Percentiles rank a stretch among this genome's conserved stretches.
Evolutionary conservation across 1,140 invertebrate species (phyloP).

Genomic region (Magallana angulata): DNA sequence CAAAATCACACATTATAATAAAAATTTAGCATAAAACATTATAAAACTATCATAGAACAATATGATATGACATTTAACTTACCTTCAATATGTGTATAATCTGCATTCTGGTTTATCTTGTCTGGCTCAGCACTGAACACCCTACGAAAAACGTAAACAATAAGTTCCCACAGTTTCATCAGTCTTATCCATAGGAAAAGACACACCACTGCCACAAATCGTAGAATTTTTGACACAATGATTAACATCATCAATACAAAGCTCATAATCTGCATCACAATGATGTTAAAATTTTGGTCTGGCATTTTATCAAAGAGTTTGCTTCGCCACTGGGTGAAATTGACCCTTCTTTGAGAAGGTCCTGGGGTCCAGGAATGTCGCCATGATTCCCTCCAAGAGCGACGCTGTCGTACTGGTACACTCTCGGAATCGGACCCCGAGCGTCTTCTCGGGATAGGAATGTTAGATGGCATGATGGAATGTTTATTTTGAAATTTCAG

Average conservation of each 20-base stretch:
- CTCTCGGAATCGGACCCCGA: neutral
- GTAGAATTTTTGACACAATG: conserved; percentile 53
- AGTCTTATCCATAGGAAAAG: conserved; percentile 60
- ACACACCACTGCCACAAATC: conserved; percentile 56
- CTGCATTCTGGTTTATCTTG: conserved; percentile 72
- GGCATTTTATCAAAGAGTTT: conserved; percentile 60
- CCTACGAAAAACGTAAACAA: conserved; percentile 71
- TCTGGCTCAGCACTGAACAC: conserved; percentile 73
- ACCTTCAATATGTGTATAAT: conserved; percentile 78
- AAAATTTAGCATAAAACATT: no score
- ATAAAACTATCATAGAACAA: no score
- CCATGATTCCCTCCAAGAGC: conserved; percentile 22
- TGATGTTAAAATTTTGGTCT: conserved; percentile 56
- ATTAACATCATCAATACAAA: conserved; percentile 60
- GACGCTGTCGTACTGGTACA: neutral
- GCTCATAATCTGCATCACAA: conserved; percentile 58
- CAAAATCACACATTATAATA: no score
- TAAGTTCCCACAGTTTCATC: conserved; percentile 59
- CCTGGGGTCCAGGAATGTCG: conserved; percentile 37
- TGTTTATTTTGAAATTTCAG: neutral
- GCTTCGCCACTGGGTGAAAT: conserved; percentile 50
- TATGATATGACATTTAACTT: conserved; percentile 49
- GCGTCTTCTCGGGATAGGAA: conserved; percentile 34
- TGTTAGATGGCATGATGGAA: conserved; percentile 24
- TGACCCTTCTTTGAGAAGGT: conserved; percentile 14